These are phyloP conservation scores for Heteromormyrus szaboi DNA, from an alignment of 2,797 vertebrate species.

Conservation along the genomic window DNA sequence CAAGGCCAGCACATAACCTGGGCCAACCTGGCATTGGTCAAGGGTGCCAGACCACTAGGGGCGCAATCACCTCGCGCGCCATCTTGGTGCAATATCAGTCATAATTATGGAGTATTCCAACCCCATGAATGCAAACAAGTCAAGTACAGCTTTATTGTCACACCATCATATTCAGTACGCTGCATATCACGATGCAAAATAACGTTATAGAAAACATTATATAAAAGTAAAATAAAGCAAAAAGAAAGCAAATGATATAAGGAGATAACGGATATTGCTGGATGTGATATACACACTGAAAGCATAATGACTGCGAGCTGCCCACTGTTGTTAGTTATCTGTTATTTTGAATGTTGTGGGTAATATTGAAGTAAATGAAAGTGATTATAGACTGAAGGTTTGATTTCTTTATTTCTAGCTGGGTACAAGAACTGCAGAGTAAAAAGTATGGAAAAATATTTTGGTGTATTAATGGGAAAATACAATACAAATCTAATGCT, in stretches of 20 bases:
- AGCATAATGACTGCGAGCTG: not conserved
- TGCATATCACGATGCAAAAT: not conserved
- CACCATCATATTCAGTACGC: not conserved
- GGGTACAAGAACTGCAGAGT: too few relatives aligned
- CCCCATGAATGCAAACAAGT: not conserved
- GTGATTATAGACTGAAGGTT: too few relatives aligned
- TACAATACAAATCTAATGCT: not conserved
- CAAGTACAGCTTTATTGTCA: not conserved
- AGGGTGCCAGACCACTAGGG: not conserved
- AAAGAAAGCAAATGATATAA: not conserved
- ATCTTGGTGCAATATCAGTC: not conserved
- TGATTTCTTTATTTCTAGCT: too few relatives aligned
- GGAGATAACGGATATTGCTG: not conserved
- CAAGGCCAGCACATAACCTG: too few relatives aligned
- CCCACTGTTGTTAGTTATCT: too few relatives aligned
- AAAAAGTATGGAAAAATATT: too few relatives aligned
- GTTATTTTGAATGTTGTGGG: too few relatives aligned
- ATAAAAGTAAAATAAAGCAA: not conserved
- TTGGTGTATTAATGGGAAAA: too few relatives aligned
- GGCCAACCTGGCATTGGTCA: too few relatives aligned
- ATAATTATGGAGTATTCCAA: not conserved
- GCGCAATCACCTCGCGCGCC: not conserved
- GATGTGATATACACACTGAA: not conserved
- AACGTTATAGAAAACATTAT: not conserved
- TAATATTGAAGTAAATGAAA: too few relatives aligned